Evolutionary conservation across 2,797 vertebrate genomes (phyloP).

Genomic region (Selene dorsalis): DNA sequence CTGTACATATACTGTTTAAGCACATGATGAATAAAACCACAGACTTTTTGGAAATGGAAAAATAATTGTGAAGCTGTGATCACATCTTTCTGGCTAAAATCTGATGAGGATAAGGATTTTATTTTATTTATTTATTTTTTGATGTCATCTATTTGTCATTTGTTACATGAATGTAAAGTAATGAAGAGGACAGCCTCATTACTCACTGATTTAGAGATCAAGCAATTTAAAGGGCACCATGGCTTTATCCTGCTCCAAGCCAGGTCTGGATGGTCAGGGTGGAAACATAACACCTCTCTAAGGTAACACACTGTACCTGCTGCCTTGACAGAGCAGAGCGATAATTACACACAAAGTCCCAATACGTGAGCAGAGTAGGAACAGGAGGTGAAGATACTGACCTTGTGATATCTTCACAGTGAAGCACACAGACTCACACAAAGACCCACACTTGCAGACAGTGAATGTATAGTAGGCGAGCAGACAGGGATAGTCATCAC

Average conservation of each 20-base stretch:
- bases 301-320: no score
- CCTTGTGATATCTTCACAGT: no score
- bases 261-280: neutral
- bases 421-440: no score
- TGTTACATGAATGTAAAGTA: neutral
- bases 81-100: no score
- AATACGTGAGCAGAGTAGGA: neutral
- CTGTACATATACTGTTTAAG: neutral
- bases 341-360: neutral
- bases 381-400: neutral
- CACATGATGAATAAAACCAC: neutral
- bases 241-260: neutral
- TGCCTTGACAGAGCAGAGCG: neutral
- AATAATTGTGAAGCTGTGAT: neutral
- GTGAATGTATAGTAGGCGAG: no score
- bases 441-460: no score
- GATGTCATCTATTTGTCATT: neutral
- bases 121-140: no score
- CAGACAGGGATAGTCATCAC: no score
- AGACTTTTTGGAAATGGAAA: neutral
- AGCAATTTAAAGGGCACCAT: neutral
- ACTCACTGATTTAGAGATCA: neutral
- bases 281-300: neutral
- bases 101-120: no score
- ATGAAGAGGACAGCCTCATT: neutral